Evolutionary conservation across 2,888 invertebrate species (phyloP), one percentile per base, ranked within the genome.

Genomic region (Nomada ruficornis): DNA sequence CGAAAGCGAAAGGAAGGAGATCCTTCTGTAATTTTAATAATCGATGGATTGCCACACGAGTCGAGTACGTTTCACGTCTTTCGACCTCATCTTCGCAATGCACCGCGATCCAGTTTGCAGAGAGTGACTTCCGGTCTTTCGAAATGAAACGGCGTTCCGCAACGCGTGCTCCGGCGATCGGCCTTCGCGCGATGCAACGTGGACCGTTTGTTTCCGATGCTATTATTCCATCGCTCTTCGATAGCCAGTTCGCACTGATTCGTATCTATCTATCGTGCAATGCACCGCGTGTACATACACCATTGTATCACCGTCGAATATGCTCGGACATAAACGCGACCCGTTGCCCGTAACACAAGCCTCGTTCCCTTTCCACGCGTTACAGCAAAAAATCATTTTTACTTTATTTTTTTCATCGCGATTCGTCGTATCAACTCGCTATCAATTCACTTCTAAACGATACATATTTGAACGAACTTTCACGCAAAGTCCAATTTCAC

Each of bases 101-200:
- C 83, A 84, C 80, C 88, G 88, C 85, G 90, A 90, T 91, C 90
- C 82, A 89, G 89, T 91, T 89, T 88, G 86, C 89, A 70, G 86
- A 83, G 85, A 85, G 85, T 71, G 82, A 90, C 88, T 91, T 91
- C 91, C 91, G 91, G 80, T 89, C 84, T 91, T 88, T 90, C 90
- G 91, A 89, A 90, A 91, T 74, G 80, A 84, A 87, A 88, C 83
- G 87, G 85, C 89, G 90, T 91, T 91, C 89, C 90, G 90, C 89
- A 89, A 88, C 89, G 89, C 80, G 86, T 72, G 81, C 76, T 74
- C 44, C 78, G 60, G 55, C 86, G 79, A 77, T 79, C 86, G 88
- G 83, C 87, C 88, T 87, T 87, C 85, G 87, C 77, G 77, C 88
- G 84, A 83, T 82, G 82, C 82, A 76, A 84, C 76, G 64, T 82